Base-by-base conservation (phyloP, 2,797 vertebrate species). In the Danio aesculapii region DNA sequence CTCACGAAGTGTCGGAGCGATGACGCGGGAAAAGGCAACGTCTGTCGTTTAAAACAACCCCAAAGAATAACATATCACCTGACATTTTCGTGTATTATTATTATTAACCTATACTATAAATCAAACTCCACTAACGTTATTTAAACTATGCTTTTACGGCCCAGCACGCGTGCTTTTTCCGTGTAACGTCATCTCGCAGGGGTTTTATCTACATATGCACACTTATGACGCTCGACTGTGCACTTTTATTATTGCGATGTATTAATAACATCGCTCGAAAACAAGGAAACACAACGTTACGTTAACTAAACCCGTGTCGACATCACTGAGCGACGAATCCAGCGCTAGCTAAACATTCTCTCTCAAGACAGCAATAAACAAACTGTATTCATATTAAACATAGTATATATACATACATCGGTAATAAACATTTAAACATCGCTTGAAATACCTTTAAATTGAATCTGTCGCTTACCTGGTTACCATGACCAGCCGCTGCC, bases 381-480 rank as follows among this genome's bases (percentile, higher is more conserved):
- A 46, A 12, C 6, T 41, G 53, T 9, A 17, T n/a, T 2, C 7
- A 50, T 44, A 44, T 16, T 13, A n/a, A 10, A 55, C 8, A 14
- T 39, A 16, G 30, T 30, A 30, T 30, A 30, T 30, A 3, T 30
- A n/a, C 1, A 0, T 19, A 4, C 19, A 8, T 50, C 5, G 13
- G 12, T 19, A 16, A 30, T 30, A 6, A 44, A 55, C 50, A 6
- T 1, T 16, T n/a, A 41, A 55, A 30, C n/a, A 44, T 43, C 21
- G 4, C n/a, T 57, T 17, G n/a, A 39, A 30, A 57, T 66, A 44
- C 2, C n/a, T 8, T 19, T 12, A 16, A 53, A 66, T 4, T 41
- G 5, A 53, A 75, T 49, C 19, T 67, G 21, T 86, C 87, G 90
- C 84, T 88, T 84, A 93, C 93, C 92, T 94, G 92, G 90, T 91